Percentiles rank a stretch among this genome's conserved stretches.
phyloP scores from a whole-genome alignment of 2,888 invertebrate species.

The Pantelozetes paolii region DNA sequence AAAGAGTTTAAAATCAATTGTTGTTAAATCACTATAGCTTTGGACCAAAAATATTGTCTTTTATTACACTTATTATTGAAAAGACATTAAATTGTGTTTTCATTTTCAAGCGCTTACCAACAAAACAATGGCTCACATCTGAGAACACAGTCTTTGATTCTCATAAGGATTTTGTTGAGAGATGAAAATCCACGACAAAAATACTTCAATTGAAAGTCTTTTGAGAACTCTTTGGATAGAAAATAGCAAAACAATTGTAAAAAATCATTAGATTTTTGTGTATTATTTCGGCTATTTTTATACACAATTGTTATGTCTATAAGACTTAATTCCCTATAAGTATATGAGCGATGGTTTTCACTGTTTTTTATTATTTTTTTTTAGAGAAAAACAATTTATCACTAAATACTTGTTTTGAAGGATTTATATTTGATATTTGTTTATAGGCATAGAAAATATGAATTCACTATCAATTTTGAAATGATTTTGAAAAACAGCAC shows the following conservation, averaged over 20 bases:
- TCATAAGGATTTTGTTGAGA: too few relatives aligned
- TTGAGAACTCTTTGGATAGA: too few relatives aligned
- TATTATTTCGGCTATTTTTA: too few relatives aligned
- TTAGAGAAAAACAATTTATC: constrained; percentile 6
- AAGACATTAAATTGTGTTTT: too few relatives aligned
- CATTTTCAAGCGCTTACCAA: too few relatives aligned
- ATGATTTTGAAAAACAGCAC: too few relatives aligned
- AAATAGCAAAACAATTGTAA: too few relatives aligned
- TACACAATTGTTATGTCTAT: neutral
- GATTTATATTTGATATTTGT: constrained; percentile 11
- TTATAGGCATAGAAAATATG: neutral
- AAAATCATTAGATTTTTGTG: too few relatives aligned
- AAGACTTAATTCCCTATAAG: neutral
- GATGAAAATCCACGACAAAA: too few relatives aligned
- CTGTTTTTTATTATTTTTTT: neutral
- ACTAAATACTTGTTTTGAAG: constrained; percentile 17
- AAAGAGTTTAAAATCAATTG: constrained; percentile 1
- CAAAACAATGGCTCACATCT: too few relatives aligned
- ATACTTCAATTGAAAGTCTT: too few relatives aligned
- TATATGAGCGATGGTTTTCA: constrained; percentile 10
- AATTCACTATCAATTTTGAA: neutral
- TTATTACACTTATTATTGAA: neutral
- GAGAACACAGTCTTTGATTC: too few relatives aligned
- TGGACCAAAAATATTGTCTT: neutral
- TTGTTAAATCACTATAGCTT: constrained; percentile 8